Evolutionary conservation across 1,140 invertebrate genomes (phyloP).

Genomic region (Panagrolaimus sp.): DNA sequence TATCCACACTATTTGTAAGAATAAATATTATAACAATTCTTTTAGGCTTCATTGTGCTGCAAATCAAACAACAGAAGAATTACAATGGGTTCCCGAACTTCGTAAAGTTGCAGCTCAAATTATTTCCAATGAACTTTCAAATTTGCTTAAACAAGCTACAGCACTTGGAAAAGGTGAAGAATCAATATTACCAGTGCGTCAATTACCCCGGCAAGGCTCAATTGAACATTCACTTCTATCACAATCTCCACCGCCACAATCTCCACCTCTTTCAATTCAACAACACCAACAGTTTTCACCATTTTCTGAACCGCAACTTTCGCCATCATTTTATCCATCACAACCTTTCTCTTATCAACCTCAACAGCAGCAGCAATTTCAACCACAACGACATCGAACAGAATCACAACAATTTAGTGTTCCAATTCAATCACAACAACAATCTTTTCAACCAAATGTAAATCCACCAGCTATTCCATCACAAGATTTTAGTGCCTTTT

Average conservation of each 20-base stretch:
- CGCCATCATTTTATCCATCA: not conserved
- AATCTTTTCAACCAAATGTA: not conserved
- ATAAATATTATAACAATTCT: not conserved
- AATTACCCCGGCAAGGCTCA: not conserved
- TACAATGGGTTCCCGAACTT: not conserved
- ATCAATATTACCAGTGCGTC: not conserved
- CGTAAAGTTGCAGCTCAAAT: not conserved
- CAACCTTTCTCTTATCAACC: not conserved
- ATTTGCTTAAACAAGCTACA: not conserved
- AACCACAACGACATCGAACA: not conserved
- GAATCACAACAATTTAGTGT: not conserved
- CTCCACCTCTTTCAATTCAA: too few relatives aligned
- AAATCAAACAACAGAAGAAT: not conserved
- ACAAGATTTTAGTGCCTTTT: not conserved
- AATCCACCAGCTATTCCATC: not conserved
- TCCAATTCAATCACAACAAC: constrained; percentile 1
- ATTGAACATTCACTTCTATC: not conserved
- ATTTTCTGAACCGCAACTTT: not conserved
- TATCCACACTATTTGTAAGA: not conserved
- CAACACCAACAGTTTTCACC: not conserved
- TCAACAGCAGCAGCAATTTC: not conserved
- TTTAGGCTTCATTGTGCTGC: not conserved
- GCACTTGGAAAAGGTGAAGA: not conserved
- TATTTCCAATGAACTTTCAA: not conserved
- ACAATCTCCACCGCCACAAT: not conserved